phyloP scores from a whole-genome alignment of 2,888 invertebrate species.

The Entomobrya multifasciata region DNA sequence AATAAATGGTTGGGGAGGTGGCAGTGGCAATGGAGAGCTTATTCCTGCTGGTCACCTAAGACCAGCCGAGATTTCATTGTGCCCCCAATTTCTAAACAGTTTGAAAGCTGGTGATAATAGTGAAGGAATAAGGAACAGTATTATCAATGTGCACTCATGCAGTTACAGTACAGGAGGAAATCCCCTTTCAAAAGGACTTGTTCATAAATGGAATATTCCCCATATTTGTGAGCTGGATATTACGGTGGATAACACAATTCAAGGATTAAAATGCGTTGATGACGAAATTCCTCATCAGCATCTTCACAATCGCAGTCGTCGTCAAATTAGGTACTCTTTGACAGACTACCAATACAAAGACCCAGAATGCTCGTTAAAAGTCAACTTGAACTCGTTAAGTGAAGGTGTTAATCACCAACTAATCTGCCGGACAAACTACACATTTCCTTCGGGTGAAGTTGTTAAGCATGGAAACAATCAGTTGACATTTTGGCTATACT shows the following conservation, averaged over 20 bases:
- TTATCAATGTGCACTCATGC: constrained; percentile 45
- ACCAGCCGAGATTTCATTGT: not conserved
- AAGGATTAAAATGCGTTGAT: not conserved
- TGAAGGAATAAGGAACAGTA: not conserved
- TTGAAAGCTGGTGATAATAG: not conserved
- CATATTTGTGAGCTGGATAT: not conserved
- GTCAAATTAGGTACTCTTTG: too few species aligned
- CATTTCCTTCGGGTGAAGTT: constrained; percentile 64
- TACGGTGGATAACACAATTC: constrained; percentile 20
- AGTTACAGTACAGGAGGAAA: not conserved
- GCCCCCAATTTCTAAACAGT: constrained; percentile 12
- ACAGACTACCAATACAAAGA: too few species aligned
- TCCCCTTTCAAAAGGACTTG: not conserved
- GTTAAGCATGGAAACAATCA: constrained; percentile 68
- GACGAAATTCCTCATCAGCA: not conserved
- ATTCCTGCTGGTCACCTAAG: not conserved
- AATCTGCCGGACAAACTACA: constrained; percentile 65
- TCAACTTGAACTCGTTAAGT: not conserved
- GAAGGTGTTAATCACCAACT: not conserved
- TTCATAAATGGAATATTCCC: not conserved
- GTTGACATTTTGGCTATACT: constrained; percentile 89
- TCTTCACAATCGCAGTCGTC: too few species aligned
- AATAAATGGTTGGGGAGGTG: not conserved
- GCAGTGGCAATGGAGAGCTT: too few species aligned
- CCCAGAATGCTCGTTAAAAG: too few species aligned